phyloP scores from a whole-genome alignment of 2,113 vertebrate species.

The Rhabdomys dilectus region DNA sequence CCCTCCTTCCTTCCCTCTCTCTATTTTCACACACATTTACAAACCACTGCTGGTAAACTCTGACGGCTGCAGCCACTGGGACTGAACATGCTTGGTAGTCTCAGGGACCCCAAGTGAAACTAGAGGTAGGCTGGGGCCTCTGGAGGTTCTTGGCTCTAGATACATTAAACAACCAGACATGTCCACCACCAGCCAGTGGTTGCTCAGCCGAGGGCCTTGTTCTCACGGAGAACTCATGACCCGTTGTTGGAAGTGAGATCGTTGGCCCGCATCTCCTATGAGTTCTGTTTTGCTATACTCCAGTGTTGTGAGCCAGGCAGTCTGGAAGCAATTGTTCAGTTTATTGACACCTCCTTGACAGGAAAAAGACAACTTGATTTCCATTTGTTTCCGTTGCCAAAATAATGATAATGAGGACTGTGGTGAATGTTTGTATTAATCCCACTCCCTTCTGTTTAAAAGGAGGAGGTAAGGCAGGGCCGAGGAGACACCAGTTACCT shows the following conservation, averaged over 20 bases:
- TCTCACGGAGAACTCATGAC: too few species aligned
- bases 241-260: not conserved
- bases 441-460: not conserved
- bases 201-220: not conserved
- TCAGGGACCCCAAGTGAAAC: not conserved
- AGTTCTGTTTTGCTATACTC: not conserved
- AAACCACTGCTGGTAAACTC: not conserved
- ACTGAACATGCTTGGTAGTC: not conserved
- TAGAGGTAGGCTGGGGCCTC: too few species aligned
- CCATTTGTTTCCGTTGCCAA: conserved; percentile 64
- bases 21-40: not conserved
- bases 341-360: conserved; percentile 56
- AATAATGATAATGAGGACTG: conserved; percentile 62
- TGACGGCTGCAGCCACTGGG: not conserved
- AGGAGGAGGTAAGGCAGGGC: not conserved
- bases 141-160: not conserved
- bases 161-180: not conserved
- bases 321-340: not conserved
- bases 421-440: conserved; percentile 40
- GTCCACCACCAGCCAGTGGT: not conserved
- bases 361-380: conserved; percentile 45
- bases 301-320: not conserved
- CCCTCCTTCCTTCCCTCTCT: not conserved
- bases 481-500: not conserved
- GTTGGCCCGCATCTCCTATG: not conserved